phyloP scores from a whole-genome alignment of 2,888 invertebrate genomes.

The Hydriomena furcata region DNA sequence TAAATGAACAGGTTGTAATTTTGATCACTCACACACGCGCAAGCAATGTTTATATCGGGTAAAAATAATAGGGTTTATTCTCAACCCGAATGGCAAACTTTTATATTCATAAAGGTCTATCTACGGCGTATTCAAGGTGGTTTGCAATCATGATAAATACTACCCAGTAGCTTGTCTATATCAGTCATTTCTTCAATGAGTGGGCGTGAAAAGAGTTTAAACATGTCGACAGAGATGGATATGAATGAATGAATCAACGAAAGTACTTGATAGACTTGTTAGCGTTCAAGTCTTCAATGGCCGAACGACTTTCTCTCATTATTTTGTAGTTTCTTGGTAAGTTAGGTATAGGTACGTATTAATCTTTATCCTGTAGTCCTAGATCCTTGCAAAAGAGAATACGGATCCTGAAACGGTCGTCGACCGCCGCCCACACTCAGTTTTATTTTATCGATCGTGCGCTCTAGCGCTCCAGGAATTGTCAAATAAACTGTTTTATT shows the following conservation, averaged over 20 bases:
- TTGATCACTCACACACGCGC: not conserved
- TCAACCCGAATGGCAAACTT: not conserved
- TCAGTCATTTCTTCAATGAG: not conserved
- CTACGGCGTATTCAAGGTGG: not conserved
- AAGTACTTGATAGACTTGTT: constrained; percentile 19
- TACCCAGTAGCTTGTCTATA: no score
- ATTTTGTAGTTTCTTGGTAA: not conserved
- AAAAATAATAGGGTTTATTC: not conserved
- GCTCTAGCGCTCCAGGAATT: constrained; percentile 32
- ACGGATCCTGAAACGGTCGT: constrained; percentile 45
- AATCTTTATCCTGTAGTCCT: constrained; percentile 4
- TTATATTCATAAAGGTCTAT: not conserved
- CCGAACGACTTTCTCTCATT: constrained; percentile 20
- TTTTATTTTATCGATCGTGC: constrained; percentile 45
- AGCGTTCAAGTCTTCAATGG: constrained; percentile 7
- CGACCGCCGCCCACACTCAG: constrained; percentile 53
- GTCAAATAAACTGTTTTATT: constrained; percentile 22
- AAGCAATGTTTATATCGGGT: no score
- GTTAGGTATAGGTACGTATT: no score
- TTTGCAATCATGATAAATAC: not conserved
- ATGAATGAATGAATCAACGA: constrained; percentile 16
- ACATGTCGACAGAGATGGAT: constrained; percentile 4
- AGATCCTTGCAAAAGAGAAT: constrained; percentile 34
- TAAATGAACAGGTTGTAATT: not conserved
- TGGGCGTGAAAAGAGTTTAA: constrained; percentile 5